Evolutionary conservation across 2,888 invertebrate genomes (phyloP).

Genomic region (Lobophora halterata): DNA sequence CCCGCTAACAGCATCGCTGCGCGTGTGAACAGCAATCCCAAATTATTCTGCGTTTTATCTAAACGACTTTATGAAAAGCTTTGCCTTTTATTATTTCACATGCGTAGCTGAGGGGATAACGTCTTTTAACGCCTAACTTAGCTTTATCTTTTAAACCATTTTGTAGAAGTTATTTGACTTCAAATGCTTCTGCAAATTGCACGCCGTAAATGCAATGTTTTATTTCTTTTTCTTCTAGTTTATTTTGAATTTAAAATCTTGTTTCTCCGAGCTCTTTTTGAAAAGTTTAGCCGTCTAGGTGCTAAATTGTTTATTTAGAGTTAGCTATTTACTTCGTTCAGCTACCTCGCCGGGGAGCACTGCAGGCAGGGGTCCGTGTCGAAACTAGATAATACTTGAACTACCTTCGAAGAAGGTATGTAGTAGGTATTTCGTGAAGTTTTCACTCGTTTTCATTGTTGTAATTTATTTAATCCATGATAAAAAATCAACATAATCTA

Average conservation of each 20-base stretch:
- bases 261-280: slow-evolving; percentile 10
- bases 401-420: too few relatives aligned
- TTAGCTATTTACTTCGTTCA: slow-evolving; percentile 4
- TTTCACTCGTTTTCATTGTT: too few relatives aligned
- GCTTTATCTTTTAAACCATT: slow-evolving; percentile 34
- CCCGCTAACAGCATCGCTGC: too few relatives aligned
- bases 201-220: slow-evolving; percentile 23
- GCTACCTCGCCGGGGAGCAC: too few relatives aligned
- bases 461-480: too few relatives aligned
- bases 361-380: too few relatives aligned
- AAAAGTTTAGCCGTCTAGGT: slow-evolving; percentile 6
- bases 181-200: slow-evolving; percentile 29
- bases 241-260: slow-evolving; percentile 24
- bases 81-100: slow-evolving; percentile 33
- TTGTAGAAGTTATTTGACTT: slow-evolving; percentile 30
- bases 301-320: slow-evolving; percentile 12
- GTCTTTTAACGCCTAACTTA: slow-evolving; percentile 33
- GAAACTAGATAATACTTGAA: too few relatives aligned
- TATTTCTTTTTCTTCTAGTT: slow-evolving; percentile 20
- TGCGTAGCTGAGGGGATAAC: slow-evolving; percentile 32
- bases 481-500: too few relatives aligned
- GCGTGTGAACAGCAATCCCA: slow-evolving; percentile 24
- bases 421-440: too few relatives aligned
- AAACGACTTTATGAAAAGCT: slow-evolving; percentile 35
- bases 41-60: slow-evolving; percentile 32